These are phyloP conservation scores for Chiloscyllium plagiosum DNA, from an alignment of 2,113 vertebrate species.

Conservation along the genomic window DNA sequence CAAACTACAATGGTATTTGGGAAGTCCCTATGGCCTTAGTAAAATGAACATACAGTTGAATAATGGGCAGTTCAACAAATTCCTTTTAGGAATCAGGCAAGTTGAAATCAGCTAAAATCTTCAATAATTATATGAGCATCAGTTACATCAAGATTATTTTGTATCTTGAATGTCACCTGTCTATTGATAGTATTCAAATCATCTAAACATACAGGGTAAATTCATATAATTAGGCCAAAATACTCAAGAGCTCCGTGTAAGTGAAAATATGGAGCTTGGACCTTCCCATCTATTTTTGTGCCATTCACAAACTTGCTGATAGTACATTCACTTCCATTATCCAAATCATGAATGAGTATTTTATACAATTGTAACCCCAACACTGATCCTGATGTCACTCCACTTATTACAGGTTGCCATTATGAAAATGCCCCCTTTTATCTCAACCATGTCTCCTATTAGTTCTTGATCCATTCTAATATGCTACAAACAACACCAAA, in stretches of 20 bases:
- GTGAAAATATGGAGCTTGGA: background rate
- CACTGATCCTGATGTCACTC: too few species aligned
- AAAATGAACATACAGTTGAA: background rate
- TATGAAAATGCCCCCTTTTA: too few species aligned
- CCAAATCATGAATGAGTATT: too few species aligned
- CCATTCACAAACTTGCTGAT: too few species aligned
- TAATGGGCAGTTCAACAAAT: background rate
- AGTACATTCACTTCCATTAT: too few species aligned
- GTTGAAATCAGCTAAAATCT: background rate
- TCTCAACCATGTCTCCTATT: too few species aligned
- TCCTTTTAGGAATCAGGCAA: background rate
- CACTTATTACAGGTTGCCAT: too few species aligned
- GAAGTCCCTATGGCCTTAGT: background rate
- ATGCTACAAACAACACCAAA: too few species aligned
- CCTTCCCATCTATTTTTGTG: background rate
- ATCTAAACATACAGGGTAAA: background rate
- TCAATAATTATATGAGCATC: background rate
- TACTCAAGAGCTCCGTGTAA: background rate
- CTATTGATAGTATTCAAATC: background rate
- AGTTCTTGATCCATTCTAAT: too few species aligned
- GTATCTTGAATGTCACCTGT: background rate
- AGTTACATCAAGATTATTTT: background rate
- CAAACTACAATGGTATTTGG: background rate
- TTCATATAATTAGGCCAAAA: background rate
- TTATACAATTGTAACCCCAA: too few species aligned